Percentiles rank a stretch among this genome's conserved stretches.
Conservation (phyloP, 2,113 vertebrate species). For the Cyphomyrus discorhynchus region DNA sequence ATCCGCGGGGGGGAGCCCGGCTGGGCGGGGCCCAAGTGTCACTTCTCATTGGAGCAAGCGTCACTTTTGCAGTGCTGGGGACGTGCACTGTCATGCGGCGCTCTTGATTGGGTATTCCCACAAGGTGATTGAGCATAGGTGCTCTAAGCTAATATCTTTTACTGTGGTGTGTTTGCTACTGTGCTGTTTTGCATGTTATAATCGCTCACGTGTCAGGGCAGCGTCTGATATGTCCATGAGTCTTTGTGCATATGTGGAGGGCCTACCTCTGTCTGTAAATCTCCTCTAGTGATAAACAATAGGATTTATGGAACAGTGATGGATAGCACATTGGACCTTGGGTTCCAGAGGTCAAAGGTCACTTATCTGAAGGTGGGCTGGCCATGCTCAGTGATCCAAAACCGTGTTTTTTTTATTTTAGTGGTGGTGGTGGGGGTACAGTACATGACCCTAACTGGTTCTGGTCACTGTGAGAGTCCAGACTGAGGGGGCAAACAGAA, state of each 20-base stretch:
- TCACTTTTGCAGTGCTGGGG: not conserved
- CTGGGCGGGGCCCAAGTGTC: not conserved
- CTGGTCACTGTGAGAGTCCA: not conserved
- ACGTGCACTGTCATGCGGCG: not conserved
- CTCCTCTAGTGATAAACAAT: not conserved
- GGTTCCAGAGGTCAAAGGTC: not conserved
- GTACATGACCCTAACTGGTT: not conserved
- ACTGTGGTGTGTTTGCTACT: not conserved
- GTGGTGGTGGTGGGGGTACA: not conserved
- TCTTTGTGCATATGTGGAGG: not conserved
- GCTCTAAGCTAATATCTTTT: not conserved
- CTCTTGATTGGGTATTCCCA: not conserved
- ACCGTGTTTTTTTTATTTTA: not conserved
- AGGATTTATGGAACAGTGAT: not conserved
- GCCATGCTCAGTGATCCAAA: not conserved
- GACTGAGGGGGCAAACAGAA: not conserved
- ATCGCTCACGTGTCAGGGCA: not conserved
- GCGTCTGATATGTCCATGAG: not conserved
- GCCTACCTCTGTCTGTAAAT: not conserved
- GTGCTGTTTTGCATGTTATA: not conserved
- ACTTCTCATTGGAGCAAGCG: not conserved
- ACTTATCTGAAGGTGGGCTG: not conserved
- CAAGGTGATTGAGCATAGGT: not conserved
- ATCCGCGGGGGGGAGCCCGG: not conserved
- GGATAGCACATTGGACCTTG: not conserved